A percentile compares a stretch with the other conserved stretches of the same genome.
Conservation (phyloP, 1,140 invertebrate genomes). For the Cryptotermes secundus region DNA sequence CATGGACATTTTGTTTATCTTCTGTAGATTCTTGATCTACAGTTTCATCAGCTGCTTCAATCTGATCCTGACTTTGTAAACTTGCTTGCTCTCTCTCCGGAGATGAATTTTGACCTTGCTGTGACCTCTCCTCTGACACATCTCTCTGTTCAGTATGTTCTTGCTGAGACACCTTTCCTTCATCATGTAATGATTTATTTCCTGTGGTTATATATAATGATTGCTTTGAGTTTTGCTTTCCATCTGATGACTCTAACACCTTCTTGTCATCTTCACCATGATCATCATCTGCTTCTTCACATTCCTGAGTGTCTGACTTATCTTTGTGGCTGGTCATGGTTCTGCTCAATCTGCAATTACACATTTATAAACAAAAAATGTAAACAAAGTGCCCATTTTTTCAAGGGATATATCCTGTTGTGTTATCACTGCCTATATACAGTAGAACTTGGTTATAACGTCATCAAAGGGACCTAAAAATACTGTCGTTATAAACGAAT, state of each 20-base stretch:
- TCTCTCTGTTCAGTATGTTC: background rate
- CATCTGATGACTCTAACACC: background rate
- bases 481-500: too few relatives aligned
- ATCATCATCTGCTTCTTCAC: background rate
- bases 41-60: background rate
- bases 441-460: too few relatives aligned
- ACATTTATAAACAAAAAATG: background rate
- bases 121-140: background rate
- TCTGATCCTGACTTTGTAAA: too few relatives aligned
- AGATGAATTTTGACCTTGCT: background rate
- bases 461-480: too few relatives aligned
- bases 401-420: background rate
- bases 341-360: slow-evolving; percentile 15
- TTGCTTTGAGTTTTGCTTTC: background rate
- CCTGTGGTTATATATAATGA: background rate
- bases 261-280: slow-evolving; percentile 21
- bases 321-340: background rate
- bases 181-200: background rate
- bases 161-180: too few relatives aligned
- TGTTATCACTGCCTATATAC: too few relatives aligned
- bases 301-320: slow-evolving; percentile 13
- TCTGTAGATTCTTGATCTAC: background rate
- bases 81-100: background rate
- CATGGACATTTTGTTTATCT: background rate
- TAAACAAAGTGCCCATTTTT: background rate